phyloP scores from a whole-genome alignment of 2,113 vertebrate species.

The Ictalurus punctatus region DNA sequence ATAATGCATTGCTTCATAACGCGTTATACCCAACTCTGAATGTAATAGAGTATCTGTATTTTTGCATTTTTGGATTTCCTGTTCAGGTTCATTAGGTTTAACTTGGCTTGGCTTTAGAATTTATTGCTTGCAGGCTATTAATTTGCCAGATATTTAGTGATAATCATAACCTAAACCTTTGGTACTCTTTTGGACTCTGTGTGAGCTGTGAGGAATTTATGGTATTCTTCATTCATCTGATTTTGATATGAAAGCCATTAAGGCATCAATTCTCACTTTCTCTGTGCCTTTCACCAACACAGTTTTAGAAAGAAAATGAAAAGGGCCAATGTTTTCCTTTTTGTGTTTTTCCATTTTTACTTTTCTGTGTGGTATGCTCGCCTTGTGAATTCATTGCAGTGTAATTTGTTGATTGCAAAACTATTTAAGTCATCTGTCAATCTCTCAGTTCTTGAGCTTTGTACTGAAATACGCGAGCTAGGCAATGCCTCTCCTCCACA shows the following conservation, averaged over 20 bases:
- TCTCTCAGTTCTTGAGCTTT: not conserved
- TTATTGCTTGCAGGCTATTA: constrained; percentile 66
- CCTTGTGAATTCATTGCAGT: not conserved
- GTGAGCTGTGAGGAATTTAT: not conserved
- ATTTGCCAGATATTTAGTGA: constrained; percentile 69
- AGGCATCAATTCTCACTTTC: not conserved
- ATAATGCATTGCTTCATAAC: too few species aligned
- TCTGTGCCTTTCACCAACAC: not conserved
- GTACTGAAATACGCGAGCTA: not conserved
- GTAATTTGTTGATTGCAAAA: constrained; percentile 10
- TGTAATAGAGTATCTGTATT: not conserved
- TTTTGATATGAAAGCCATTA: not conserved
- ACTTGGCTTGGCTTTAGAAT: constrained; percentile 40
- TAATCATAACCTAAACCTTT: constrained; percentile 45
- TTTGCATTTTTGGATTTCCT: not conserved
- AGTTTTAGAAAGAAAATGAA: not conserved
- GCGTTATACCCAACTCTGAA: too few species aligned
- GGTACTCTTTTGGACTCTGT: not conserved
- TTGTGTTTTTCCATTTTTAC: constrained; percentile 25
- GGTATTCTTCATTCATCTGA: not conserved
- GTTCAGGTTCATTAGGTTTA: constrained; percentile 3
- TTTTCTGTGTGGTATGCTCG: not conserved
- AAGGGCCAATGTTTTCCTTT: not conserved
- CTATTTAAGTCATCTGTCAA: constrained; percentile 3
- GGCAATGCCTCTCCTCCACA: not conserved